Conservation (phyloP, 1,140 invertebrate genomes). For the Penaeus japonicus region DNA sequence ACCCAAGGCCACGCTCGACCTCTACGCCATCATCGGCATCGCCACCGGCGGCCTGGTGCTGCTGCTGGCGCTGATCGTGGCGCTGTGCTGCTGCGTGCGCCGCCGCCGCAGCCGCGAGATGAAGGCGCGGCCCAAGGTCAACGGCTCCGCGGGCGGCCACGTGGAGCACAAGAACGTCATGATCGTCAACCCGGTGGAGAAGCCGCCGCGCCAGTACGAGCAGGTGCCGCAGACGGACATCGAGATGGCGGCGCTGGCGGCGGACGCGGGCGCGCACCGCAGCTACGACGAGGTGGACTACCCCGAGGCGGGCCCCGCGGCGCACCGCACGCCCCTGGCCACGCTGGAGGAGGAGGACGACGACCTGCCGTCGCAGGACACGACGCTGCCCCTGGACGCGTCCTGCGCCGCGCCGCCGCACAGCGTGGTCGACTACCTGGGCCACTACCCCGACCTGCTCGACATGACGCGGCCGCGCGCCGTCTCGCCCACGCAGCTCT, state of each 20-base stretch:
- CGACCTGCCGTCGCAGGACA: constrained; percentile 39
- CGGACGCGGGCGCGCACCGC: constrained; percentile 35
- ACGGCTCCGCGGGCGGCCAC: constrained; percentile 67
- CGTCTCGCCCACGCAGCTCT: constrained; percentile 61
- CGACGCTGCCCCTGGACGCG: constrained; percentile 20
- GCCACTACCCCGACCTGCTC: constrained; percentile 76
- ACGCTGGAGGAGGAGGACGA: constrained; percentile 53
- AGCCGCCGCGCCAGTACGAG: constrained; percentile 64
- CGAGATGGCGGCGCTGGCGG: constrained; percentile 56
- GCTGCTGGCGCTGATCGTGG: constrained; percentile 59
- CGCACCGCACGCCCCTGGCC: constrained; percentile 35
- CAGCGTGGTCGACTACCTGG: constrained; percentile 66
- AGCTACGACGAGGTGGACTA: constrained; percentile 59
- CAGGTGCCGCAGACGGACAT: constrained; percentile 62
- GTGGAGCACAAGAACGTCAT: constrained; percentile 44
- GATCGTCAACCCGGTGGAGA: constrained; percentile 64
- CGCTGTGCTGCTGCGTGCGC: constrained; percentile 60
- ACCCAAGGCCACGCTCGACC: constrained; percentile 71
- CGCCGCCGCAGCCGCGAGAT: constrained; percentile 65
- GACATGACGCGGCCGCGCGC: constrained; percentile 77
- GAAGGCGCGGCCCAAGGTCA: constrained; percentile 49
- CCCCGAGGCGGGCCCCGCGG: constrained; percentile 24
- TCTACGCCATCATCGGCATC: constrained; percentile 70
- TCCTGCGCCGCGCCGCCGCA: constrained; percentile 20
- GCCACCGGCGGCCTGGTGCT: constrained; percentile 68